Base-by-base conservation (phyloP, 2,113 vertebrate genomes). In the Danionella cerebrum region DNA sequence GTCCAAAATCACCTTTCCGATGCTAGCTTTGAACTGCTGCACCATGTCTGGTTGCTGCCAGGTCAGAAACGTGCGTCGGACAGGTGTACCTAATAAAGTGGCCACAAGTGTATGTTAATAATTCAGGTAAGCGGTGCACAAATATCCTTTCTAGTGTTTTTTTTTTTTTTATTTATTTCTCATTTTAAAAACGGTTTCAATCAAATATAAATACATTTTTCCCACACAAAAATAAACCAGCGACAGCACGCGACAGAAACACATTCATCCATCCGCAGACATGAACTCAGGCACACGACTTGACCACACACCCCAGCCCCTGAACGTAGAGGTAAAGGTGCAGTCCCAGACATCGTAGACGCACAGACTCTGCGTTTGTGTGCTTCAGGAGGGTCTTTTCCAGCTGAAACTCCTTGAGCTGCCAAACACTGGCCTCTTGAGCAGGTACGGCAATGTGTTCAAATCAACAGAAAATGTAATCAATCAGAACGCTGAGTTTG, bases 191-290 rank as follows among this genome's bases (percentile, higher is more conserved):
- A 86, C 71, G 0, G 57, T 75, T 74, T 69, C 79, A 80, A 81
- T 84, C 80, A 83, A 85, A 86, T 87, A 89, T 86, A 89, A 85
- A 87, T 86, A 89, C 79, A 79, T 80, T 38, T 82, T 68, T 79
- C 79, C 55, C 44, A 64, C 57, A 48, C 52, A 69, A 27, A 47
- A 18, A 60, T 38, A 69, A 51, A 48, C 42, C 44, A 10, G 51
- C 45, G 45, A 69, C 44, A 65, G 35, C 50, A 53, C 58, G 48
- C 66, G 51, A 71, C 33, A 36, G 41, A 54, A 62, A 44, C 50
- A n/a, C 65, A 13, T 13, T 21, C 59, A 14, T 29, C 6, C 70
- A 31, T 36, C n/a, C 35, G 38, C 53, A 14, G 14, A 59, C 51
- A 27, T 22, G 18, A 55, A 14, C 57, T 47, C 42, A 42, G 31